A percentile compares a stretch with the other conserved stretches of the same genome.
phyloP scores from a whole-genome alignment of 2,797 vertebrate species.

The Artibeus lituratus region DNA sequence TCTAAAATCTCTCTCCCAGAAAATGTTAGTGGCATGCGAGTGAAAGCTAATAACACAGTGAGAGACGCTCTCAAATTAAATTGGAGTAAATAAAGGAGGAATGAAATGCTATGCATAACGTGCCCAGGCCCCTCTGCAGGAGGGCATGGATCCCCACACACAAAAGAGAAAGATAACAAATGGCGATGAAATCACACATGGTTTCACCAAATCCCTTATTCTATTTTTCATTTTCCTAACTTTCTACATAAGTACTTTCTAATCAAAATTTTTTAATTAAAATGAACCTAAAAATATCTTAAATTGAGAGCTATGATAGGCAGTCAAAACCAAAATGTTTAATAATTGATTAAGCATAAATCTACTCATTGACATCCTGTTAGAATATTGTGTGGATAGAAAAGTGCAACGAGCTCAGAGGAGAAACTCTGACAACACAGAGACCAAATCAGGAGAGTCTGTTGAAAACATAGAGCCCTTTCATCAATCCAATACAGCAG shows the following conservation, averaged over 20 bases:
- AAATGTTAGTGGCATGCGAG: neutral
- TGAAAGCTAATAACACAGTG: neutral
- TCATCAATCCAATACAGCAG: neutral
- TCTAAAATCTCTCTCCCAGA: neutral
- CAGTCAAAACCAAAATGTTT: neutral
- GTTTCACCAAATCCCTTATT: neutral
- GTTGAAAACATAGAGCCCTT: neutral
- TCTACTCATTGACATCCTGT: neutral
- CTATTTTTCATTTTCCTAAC: neutral
- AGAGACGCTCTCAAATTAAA: neutral
- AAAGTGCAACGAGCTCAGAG: slow-evolving; percentile 4
- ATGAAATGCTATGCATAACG: neutral
- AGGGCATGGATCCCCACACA: neutral
- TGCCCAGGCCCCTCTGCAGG: neutral
- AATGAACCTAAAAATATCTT: slow-evolving; percentile 18
- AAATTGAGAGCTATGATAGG: neutral
- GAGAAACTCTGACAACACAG: neutral
- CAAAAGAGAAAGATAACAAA: neutral
- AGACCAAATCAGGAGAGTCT: neutral
- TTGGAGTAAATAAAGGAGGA: neutral
- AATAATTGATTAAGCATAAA: slow-evolving; percentile 23
- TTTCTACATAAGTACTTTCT: neutral
- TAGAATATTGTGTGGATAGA: neutral
- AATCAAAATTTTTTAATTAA: neutral
- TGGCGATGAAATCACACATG: neutral